phyloP scores from a whole-genome alignment of 2,113 vertebrate species.

The Amphilophus citrinellus region DNA sequence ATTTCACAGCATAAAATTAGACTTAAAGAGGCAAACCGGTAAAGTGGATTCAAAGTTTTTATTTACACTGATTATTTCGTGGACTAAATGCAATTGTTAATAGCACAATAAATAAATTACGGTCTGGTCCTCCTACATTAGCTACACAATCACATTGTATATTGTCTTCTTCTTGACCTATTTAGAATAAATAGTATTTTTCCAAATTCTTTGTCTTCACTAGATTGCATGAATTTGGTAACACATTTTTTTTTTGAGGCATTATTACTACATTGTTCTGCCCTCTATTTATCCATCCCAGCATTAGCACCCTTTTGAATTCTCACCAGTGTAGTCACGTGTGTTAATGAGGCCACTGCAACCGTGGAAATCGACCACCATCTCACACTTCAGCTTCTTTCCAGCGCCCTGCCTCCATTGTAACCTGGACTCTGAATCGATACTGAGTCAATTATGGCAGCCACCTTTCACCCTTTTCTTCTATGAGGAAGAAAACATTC shows the following conservation, averaged over 20 bases:
- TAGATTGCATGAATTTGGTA: conserved; percentile 1
- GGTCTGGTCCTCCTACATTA: conserved; percentile 2
- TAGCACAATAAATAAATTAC: conserved; percentile 27
- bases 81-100: neutral
- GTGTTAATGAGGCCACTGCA: conserved; percentile 71
- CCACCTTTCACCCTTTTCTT: conserved; percentile 48
- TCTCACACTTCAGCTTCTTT: conserved; percentile 60
- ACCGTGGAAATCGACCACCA: conserved; percentile 56
- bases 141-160: neutral
- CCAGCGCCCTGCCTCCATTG: conserved; percentile 59
- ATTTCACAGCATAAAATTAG: conserved; percentile 18
- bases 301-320: conserved; percentile 45
- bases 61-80: conserved; percentile 18
- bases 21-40: conserved; percentile 10
- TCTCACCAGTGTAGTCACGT: conserved; percentile 45
- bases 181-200: conserved; percentile 42
- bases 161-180: conserved; percentile 9
- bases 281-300: conserved; percentile 41
- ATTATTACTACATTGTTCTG: conserved; percentile 7
- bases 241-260: conserved; percentile 36
- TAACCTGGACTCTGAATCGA: conserved; percentile 71
- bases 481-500: conserved; percentile 49
- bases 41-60: conserved; percentile 37
- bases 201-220: conserved; percentile 27
- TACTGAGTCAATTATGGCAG: conserved; percentile 74